Conservation (phyloP, 2,888 invertebrate genomes). For the Tridacna gigas region DNA sequence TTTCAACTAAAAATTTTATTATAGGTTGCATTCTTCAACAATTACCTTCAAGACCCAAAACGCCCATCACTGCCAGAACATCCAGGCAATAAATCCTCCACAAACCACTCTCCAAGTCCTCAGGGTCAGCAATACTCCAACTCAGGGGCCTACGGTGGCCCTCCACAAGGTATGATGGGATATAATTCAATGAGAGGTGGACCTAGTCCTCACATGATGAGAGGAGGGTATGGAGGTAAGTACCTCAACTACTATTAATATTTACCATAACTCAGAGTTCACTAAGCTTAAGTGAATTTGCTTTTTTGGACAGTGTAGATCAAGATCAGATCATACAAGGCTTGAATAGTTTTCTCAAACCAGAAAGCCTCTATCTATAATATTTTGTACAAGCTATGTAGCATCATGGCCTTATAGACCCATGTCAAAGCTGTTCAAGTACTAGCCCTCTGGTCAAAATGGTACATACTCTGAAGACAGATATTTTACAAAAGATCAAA, state of each 20-base stretch:
- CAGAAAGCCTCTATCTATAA: too few relatives aligned
- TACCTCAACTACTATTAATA: background rate
- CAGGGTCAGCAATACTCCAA: conserved; percentile 58
- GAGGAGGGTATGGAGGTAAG: conserved; percentile 66
- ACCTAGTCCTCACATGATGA: conserved; percentile 70
- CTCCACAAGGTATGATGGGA: conserved; percentile 72
- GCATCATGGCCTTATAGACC: too few relatives aligned
- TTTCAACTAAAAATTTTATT: too few relatives aligned
- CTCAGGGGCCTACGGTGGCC: conserved; percentile 60
- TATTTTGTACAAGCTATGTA: too few relatives aligned
- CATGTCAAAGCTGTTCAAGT: too few relatives aligned
- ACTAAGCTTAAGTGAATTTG: too few relatives aligned
- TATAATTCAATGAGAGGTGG: conserved; percentile 67
- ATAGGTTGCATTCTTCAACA: conserved; percentile 96
- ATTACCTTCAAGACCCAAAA: conserved; percentile 96
- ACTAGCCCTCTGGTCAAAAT: too few relatives aligned
- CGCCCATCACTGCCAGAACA: conserved; percentile 95
- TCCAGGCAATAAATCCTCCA: conserved; percentile 78
- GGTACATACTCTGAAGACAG: too few relatives aligned
- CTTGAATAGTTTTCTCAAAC: too few relatives aligned
- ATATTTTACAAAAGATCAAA: too few relatives aligned
- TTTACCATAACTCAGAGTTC: background rate
- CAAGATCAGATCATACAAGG: too few relatives aligned
- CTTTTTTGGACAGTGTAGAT: too few relatives aligned
- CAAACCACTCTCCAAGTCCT: conserved; percentile 59